Conservation (phyloP, 2,888 invertebrate genomes). For the Nematopogon swammerdamellus region DNA sequence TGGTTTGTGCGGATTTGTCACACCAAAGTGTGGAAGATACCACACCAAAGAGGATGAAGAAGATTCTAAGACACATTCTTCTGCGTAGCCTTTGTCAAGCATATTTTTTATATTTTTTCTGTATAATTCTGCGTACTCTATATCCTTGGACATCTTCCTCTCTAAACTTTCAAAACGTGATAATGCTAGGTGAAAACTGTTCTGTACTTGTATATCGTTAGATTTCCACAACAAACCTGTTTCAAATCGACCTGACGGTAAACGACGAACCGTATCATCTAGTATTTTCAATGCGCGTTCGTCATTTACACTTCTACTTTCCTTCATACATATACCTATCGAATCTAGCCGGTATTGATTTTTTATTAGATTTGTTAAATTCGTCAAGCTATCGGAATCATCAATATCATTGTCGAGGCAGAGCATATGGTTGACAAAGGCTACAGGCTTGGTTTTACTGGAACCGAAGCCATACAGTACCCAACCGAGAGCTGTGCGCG, state of each 20-base stretch:
- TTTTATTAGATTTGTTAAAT: neutral
- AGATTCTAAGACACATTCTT: neutral
- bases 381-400: neutral
- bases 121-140: constrained; percentile 7
- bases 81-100: constrained; percentile 7
- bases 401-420: neutral
- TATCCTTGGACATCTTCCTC: constrained; percentile 8
- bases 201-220: constrained; percentile 2
- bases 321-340: neutral
- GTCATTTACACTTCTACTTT: neutral
- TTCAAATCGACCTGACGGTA: constrained; percentile 5
- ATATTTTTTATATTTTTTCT: constrained; percentile 6
- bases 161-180: constrained; percentile 7
- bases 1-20: constrained; percentile 13
- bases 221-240: constrained; percentile 8
- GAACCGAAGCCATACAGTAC: neutral
- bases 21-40: constrained; percentile 15
- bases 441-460: neutral
- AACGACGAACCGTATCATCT: neutral
- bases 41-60: constrained; percentile 6
- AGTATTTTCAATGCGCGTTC: neutral
- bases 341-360: neutral
- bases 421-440: neutral
- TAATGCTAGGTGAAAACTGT: constrained; percentile 5
- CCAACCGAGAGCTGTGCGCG: neutral